Evolutionary conservation across 2,113 vertebrate genomes (phyloP).

Genomic region (Lepidothrix coronata): DNA sequence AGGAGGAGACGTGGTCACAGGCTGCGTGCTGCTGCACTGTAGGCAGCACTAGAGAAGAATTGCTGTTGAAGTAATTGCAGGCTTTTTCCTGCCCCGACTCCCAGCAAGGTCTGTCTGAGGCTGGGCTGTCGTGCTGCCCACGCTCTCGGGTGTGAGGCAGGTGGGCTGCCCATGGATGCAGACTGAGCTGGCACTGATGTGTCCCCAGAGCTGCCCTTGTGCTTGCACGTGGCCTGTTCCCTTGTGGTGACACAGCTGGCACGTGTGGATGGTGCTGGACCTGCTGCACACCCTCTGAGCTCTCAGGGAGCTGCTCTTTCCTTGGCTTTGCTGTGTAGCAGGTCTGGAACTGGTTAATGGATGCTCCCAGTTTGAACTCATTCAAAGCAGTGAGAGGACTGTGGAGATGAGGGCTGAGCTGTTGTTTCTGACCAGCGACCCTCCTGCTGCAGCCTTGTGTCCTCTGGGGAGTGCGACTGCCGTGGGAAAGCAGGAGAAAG

Average conservation of each 20-base stretch:
- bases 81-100: neutral
- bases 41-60: constrained; percentile 49
- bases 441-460: neutral
- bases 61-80: constrained; percentile 50
- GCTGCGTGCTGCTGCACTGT: constrained; percentile 46
- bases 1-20: constrained; percentile 46
- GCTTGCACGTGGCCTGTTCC: neutral
- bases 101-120: neutral
- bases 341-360: neutral
- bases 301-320: neutral
- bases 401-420: neutral
- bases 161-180: neutral
- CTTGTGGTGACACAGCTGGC: neutral
- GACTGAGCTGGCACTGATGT: neutral
- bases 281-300: neutral
- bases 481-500: neutral
- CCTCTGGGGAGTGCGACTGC: neutral
- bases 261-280: neutral
- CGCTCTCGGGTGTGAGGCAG: neutral
- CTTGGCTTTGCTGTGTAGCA: neutral
- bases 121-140: neutral
- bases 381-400: neutral
- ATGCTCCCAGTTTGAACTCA: neutral
- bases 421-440: neutral
- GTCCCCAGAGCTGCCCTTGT: neutral